phyloP scores from a whole-genome alignment of 2,113 vertebrate species.

The Sula dactylatra region DNA sequence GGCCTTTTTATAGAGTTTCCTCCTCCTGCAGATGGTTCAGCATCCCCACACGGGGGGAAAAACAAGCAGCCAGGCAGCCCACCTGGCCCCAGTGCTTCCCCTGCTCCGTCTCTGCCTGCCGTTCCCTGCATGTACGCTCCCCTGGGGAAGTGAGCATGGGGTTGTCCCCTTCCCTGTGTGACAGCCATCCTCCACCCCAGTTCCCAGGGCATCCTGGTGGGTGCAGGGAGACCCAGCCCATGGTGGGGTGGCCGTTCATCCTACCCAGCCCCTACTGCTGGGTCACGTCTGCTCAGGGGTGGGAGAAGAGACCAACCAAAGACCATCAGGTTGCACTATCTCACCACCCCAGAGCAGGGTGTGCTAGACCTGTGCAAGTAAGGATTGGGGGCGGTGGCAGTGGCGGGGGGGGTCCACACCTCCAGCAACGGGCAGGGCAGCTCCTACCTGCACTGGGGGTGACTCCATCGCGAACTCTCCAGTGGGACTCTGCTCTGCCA shows the following conservation, averaged over 20 bases:
- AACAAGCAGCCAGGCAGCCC: neutral
- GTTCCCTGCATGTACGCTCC: neutral
- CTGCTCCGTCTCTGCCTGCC: neutral
- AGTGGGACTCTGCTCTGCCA: conserved; percentile 81
- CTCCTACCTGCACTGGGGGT: conserved; percentile 89
- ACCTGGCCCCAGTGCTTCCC: neutral
- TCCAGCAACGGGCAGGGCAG: rapidly evolving
- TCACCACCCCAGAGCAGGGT: neutral
- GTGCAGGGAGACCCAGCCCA: neutral
- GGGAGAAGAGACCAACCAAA: neutral
- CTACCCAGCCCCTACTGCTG: neutral
- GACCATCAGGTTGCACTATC: neutral
- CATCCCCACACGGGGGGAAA: neutral
- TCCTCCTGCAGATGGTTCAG: conserved; percentile 69
- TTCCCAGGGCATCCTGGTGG: neutral
- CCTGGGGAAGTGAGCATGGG: neutral
- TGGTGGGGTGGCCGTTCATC: rapidly evolving
- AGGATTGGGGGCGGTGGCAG: too few relatives aligned
- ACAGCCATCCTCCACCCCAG: neutral
- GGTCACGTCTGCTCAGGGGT: neutral
- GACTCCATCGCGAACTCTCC: conserved; percentile 87
- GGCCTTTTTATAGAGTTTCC: conserved; percentile 76
- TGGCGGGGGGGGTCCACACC: neutral
- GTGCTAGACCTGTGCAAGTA: neutral
- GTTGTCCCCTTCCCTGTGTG: neutral